Conservation (phyloP, 2,797 vertebrate genomes). For the Hemitrygon akajei region DNA sequence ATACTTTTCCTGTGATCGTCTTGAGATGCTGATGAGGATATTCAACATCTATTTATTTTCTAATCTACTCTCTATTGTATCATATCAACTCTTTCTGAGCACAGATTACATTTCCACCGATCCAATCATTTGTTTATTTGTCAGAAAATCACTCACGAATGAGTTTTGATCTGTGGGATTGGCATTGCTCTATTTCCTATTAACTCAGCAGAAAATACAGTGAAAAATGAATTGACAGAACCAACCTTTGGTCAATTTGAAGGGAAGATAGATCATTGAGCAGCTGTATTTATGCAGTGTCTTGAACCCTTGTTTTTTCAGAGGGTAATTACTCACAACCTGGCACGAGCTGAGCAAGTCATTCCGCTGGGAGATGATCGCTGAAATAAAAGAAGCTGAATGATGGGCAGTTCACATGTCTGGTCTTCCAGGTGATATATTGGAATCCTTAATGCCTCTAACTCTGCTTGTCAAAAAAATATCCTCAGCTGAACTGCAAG, state of each 20-base stretch:
- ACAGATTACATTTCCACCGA: not conserved
- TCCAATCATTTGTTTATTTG: not conserved
- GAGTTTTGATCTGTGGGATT: not conserved
- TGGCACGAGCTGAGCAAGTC: not conserved
- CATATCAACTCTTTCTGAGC: not conserved
- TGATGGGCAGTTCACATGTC: not conserved
- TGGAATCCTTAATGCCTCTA: not conserved
- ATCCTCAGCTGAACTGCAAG: not conserved
- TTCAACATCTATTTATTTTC: too few relatives aligned
- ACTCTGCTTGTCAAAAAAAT: not conserved
- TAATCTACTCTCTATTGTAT: not conserved
- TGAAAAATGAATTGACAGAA: conserved; percentile 4
- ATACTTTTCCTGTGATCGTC: not conserved
- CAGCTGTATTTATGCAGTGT: not conserved
- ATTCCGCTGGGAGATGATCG: not conserved
- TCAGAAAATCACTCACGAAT: not conserved
- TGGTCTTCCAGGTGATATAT: conserved; percentile 11
- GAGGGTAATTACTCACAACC: not conserved
- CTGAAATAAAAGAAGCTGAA: not conserved
- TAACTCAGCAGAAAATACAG: not conserved
- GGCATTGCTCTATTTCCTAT: not conserved
- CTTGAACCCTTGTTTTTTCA: conserved; percentile 30
- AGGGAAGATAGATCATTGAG: not conserved
- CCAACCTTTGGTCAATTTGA: not conserved
- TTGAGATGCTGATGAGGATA: not conserved